A percentile compares a stretch with the other conserved stretches of the same genome.
Evolutionary conservation across 2,797 vertebrate genomes (phyloP).

Genomic region (Masticophis lateralis): DNA sequence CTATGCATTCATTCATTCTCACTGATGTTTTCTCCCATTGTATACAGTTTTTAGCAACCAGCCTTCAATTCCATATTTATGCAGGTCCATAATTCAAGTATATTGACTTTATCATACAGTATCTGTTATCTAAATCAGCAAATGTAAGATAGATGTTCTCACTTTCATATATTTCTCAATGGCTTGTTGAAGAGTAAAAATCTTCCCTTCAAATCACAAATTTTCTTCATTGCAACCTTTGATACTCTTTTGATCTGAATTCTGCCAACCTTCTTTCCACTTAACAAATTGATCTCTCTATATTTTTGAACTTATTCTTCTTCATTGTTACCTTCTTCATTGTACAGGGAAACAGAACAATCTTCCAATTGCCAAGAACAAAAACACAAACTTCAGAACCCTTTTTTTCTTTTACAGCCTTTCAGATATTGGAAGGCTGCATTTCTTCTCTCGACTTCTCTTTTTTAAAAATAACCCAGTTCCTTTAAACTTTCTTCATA

Average conservation of each 20-base stretch:
- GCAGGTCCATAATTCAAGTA: not conserved
- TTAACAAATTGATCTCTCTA: not conserved
- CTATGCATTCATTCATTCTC: not conserved
- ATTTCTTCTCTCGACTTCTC: not conserved
- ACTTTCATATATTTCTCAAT: not conserved
- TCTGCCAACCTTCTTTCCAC: not conserved
- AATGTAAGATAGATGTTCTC: not conserved
- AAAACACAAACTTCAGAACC: not conserved
- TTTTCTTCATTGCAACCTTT: not conserved
- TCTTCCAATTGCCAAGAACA: not conserved
- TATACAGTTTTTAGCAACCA: not conserved
- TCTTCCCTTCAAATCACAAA: not conserved
- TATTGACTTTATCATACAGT: not conserved
- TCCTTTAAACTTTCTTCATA: not conserved
- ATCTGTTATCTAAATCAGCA: not conserved
- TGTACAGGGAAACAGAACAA: not conserved
- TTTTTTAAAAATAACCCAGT: not conserved
- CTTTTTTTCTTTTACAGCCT: not conserved
- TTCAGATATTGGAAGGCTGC: not conserved
- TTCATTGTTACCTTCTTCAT: not conserved
- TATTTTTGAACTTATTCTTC: not conserved
- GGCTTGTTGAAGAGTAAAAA: not conserved
- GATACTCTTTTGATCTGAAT: not conserved
- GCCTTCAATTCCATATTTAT: not conserved
- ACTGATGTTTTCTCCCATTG: not conserved